Evolutionary conservation across 2,797 vertebrate species (phyloP), one percentile per base, ranked within the genome.

Genomic region (Trachurus trachurus): DNA sequence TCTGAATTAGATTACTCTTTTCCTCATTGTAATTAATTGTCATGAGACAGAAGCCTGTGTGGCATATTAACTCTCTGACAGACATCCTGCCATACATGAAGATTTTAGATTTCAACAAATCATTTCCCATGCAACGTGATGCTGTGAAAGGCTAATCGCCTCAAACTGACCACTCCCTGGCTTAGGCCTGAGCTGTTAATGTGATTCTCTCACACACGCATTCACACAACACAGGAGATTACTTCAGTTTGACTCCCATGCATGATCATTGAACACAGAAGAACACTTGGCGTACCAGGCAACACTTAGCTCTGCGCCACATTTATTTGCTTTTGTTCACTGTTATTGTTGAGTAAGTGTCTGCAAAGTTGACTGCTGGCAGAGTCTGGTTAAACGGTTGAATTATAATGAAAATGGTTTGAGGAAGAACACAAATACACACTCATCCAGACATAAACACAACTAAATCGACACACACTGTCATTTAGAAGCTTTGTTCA

Each of bases 1-100:
- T 85, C 37, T 67, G 59, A 86, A 94, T 91, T 75, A 67, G 84
- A 92, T 94, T 88, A 90, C 39, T 82, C 45, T 85, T 87, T 75
- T 78, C 74, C 79, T 86, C 56, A 52, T 81, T 77, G 80, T 89
- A 87, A 92, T 91, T 66, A 91, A 91, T 88, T 79, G 85, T 73
- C 50, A 44, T 83, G 87, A 89, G 81, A 83, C 78, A 47, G 78
- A 78, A 85, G 83, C 49, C 66, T 7, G 81, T 76, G 75, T 81
- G 77, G 76, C 79, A 60, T 74, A 89, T 88, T 89, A 89, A 82
- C 73, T 87, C 67, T 9, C 63, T 67, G 60, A 87, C 88, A 90
- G 90, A 92, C 90, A 86, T 93, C 89, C 89, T 90, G 89, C 78
- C 61, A 60, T 80, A 75, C 71, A 61, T 72, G 66, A 80, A 83